Evolutionary conservation across 2,888 invertebrate species (phyloP).

Genomic region (Anthophora plumipes): DNA sequence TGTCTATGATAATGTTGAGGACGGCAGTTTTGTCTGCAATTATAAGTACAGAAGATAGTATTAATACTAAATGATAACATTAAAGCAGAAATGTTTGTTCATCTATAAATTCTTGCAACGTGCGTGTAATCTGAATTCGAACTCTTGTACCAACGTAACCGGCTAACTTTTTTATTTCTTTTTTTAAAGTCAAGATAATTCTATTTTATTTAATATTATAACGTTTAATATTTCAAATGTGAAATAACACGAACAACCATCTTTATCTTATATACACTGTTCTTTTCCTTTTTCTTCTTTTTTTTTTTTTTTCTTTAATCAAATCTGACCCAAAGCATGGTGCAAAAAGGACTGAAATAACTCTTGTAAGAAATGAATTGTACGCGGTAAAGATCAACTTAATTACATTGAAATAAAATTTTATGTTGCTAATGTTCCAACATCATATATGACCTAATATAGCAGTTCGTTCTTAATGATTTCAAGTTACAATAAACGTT

Average conservation of each 20-base stretch:
- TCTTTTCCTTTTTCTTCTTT: too few species aligned
- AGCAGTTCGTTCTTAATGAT: too few species aligned
- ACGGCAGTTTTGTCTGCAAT: slow-evolving; percentile 81
- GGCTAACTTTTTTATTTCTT: not conserved
- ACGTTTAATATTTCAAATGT: not conserved
- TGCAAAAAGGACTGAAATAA: slow-evolving; percentile 58
- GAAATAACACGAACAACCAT: not conserved
- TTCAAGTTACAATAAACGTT: too few species aligned
- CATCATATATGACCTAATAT: not conserved
- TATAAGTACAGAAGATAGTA: slow-evolving; percentile 68
- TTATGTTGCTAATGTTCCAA: not conserved
- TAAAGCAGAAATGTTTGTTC: not conserved
- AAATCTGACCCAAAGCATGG: slow-evolving; percentile 55
- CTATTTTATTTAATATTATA: not conserved
- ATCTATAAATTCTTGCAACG: not conserved
- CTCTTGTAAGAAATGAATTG: not conserved
- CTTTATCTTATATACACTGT: too few species aligned
- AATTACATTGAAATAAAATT: not conserved
- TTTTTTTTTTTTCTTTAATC: too few species aligned
- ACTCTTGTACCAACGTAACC: not conserved
- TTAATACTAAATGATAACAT: slow-evolving; percentile 58
- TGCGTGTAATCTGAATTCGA: not conserved
- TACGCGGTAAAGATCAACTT: not conserved
- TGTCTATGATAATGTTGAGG: slow-evolving; percentile 80
- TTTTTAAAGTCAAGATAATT: not conserved